phyloP scores from a whole-genome alignment of 2,888 invertebrate species.

The Drosophila cognata region DNA sequence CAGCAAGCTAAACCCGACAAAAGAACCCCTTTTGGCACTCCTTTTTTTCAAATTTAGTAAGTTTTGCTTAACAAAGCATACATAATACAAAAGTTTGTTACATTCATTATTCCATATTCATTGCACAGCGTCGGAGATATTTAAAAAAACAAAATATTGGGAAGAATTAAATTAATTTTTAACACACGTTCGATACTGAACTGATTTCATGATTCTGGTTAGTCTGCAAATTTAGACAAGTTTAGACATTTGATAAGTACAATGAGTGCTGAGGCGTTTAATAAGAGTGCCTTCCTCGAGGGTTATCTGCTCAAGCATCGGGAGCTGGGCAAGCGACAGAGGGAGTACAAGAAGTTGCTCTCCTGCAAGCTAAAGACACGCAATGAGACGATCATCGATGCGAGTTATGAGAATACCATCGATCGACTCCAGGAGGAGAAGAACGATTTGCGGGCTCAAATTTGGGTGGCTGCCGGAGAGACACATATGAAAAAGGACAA shows the following conservation, averaged over 20 bases:
- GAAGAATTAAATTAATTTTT: constrained; percentile 12
- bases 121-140: constrained; percentile 4
- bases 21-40: rapidly evolving
- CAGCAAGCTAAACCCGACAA: not conserved
- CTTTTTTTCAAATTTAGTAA: constrained; percentile 9
- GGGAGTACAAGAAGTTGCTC: constrained; percentile 83
- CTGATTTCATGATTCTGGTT: constrained; percentile 16
- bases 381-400: constrained; percentile 79
- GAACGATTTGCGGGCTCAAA: constrained; percentile 78
- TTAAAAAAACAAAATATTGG: not conserved
- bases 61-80: not conserved
- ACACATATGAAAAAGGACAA: constrained; percentile 73
- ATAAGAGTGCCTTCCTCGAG: constrained; percentile 71
- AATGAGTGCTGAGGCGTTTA: constrained; percentile 52
- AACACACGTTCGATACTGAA: not conserved
- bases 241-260: constrained; percentile 1
- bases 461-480: constrained; percentile 82
- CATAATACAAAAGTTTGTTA: not conserved
- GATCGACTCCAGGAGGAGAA: constrained; percentile 78
- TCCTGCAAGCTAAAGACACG: constrained; percentile 76
- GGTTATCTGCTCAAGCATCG: constrained; percentile 76
- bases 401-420: constrained; percentile 79
- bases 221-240: constrained; percentile 31
- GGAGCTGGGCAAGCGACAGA: constrained; percentile 81
- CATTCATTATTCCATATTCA: constrained; percentile 5